These are phyloP conservation scores for Phrynocephalus forsythii DNA, from an alignment of 2,797 vertebrate genomes.

Conservation along the genomic window DNA sequence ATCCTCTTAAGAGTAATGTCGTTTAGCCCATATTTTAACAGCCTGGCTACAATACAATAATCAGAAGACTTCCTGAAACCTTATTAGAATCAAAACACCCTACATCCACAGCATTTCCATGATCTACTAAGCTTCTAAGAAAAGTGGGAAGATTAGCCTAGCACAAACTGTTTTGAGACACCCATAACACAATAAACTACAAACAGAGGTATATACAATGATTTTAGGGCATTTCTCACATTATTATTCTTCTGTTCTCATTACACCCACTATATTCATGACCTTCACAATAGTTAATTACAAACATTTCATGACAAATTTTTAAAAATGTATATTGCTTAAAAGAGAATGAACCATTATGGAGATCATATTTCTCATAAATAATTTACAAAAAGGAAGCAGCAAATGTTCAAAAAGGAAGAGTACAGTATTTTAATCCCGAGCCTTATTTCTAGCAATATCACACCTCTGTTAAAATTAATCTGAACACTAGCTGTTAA, in stretches of 20 bases:
- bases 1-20: too few relatives aligned
- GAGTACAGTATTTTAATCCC: not conserved
- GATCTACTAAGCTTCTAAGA: too few relatives aligned
- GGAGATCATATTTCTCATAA: not conserved
- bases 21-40: too few relatives aligned
- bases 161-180: not conserved
- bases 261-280: not conserved
- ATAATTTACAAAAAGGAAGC: not conserved
- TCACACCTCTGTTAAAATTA: not conserved
- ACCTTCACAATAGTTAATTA: constrained; percentile 25
- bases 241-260: not conserved
- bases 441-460: accelerated
- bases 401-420: not conserved
- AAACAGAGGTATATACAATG: not conserved
- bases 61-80: too few relatives aligned
- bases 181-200: not conserved
- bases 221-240: not conserved
- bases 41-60: too few relatives aligned
- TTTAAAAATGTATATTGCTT: not conserved
- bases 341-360: not conserved
- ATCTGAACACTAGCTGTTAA: not conserved
- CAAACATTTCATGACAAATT: not conserved
- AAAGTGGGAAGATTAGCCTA: too few relatives aligned
- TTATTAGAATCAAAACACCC: too few relatives aligned
- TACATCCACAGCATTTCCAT: too few relatives aligned